Base-by-base conservation (phyloP, 1,140 invertebrate genomes). In the Rhyzopertha dominica region DNA sequence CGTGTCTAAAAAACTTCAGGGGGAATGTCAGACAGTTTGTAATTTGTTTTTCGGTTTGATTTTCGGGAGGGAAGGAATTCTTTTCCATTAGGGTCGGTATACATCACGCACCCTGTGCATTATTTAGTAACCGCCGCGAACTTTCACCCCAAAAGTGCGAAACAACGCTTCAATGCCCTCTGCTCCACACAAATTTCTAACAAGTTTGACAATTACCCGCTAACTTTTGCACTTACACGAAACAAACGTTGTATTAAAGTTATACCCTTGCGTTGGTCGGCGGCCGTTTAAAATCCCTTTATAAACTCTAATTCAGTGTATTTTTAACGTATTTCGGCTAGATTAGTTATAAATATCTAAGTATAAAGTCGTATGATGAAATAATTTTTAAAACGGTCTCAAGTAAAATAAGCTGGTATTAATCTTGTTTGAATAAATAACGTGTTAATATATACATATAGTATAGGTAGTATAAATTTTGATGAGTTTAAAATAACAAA, bases 161-260 rank as follows among this genome's bases (percentile, higher is more conserved):
- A 58, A 58, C 56, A 55, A 50, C 42, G 46, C 41, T 40, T 49
- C 55, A 58, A 58, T 55, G 49, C 48, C 30, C 50, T 16, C 20
- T 32, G 40, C 56, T 48, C 43, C 56, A 55, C 53, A 53, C 56
- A 54, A 58, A 58, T 58, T 58, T 58, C 18, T 34, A 42, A 31
- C 44, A 55, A 58, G 53, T 58, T 58, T 58, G 49, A 58, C 53
- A 58, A 58, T 58, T 58, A 58, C 56, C 32, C 42, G 26, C 14
- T 43, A 58, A 58, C 40, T 58, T 58, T 55, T 47, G 47, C 55
- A 58, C 49, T 58, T 58, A 58, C 40, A 49, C 55, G 49, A 45
- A 50, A 45, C 50, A 45, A 49, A 51, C 41, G 47, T 28, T 50
- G 31, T 44, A 53, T 53, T 52, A 52, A 52, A 44, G 38, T 42